Evolutionary conservation across 2,888 invertebrate species (phyloP).

Genomic region (Camponotus fellah): DNA sequence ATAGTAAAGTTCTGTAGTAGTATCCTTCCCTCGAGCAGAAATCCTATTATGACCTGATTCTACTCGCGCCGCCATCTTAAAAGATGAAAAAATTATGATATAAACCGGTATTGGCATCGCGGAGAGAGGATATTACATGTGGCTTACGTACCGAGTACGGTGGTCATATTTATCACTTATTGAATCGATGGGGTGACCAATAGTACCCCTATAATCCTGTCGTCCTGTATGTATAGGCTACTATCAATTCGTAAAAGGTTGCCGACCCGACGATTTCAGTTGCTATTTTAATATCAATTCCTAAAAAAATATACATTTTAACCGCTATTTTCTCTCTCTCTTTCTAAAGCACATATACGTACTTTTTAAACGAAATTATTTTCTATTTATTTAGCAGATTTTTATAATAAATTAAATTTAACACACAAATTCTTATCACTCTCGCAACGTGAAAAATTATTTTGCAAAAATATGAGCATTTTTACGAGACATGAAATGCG

Average conservation of each 20-base stretch:
- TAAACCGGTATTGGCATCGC: constrained; percentile 58
- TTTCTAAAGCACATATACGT: neutral
- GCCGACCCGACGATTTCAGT: neutral
- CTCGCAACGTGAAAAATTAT: neutral
- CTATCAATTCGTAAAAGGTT: neutral
- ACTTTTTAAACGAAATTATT: constrained; percentile 8
- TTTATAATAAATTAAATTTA: neutral
- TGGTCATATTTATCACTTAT: constrained; percentile 58
- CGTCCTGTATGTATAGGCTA: constrained; percentile 19
- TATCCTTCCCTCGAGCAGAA: constrained; percentile 55
- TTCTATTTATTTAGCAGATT: neutral
- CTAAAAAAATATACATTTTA: neutral
- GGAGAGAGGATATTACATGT: constrained; percentile 52
- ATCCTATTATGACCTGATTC: constrained; percentile 58
- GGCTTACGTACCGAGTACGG: constrained; percentile 42
- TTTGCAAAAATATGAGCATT: constrained; percentile 10
- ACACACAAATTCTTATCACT: neutral
- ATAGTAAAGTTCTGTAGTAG: constrained; percentile 36
- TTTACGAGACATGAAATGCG: neutral
- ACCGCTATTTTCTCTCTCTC: neutral
- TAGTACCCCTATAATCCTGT: constrained; percentile 30
- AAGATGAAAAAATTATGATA: constrained; percentile 63
- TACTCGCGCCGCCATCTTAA: constrained; percentile 52
- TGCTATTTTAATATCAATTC: constrained; percentile 7
- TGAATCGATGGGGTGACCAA: constrained; percentile 50